Evolutionary conservation across 2,888 invertebrate genomes (phyloP), one percentile per base, ranked within the genome.

Genomic region (Fragum fragum): DNA sequence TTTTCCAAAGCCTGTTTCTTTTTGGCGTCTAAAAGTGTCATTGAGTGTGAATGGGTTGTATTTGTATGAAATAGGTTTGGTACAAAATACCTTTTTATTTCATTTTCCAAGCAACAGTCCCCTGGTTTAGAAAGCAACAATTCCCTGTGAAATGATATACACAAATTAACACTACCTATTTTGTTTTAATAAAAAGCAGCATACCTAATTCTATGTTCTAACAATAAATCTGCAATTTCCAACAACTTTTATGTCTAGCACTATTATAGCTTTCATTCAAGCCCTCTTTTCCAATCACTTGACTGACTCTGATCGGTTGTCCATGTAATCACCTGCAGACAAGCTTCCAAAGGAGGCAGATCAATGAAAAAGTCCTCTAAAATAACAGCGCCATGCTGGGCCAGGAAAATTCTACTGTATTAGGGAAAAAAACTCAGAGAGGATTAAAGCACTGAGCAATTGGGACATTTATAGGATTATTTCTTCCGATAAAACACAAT

Each of bases 331-430:
- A 70, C 70, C 70, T 53, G 52, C 70, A 52, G 70, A 53, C 70
- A 70, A 70, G 71, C 71, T 71, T 57, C 71, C 57, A 18, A 7
- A 21, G 26, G 71, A 57, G 23, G 14, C 32, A n/a, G 71, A 71
- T 71, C 71, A 71, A 71, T 70, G 70, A 71, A 55, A 55, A n/a
- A n/a, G 71, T 71, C 71, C 71, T 71, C 71, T 71, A 57, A 71
- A 71, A 71, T 71, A 71, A 71, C 71, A 57, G 71, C 32, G 21
- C 23, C 18, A 36, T n/a, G 66, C 28, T 7, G 21, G n/a, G 47
- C 47, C n/a, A 47, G 47, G 14, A 47, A n/a, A 47, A 47, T 47
- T 47, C 47, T 47, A 47, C 47, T 47, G n/a, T 47, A 47, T 47
- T 47, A 47, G 47, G 47, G n/a, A 47, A 47, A 47, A 39, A 18